Conservation (phyloP, 2,113 vertebrate genomes). For the Propithecus coquereli region DNA sequence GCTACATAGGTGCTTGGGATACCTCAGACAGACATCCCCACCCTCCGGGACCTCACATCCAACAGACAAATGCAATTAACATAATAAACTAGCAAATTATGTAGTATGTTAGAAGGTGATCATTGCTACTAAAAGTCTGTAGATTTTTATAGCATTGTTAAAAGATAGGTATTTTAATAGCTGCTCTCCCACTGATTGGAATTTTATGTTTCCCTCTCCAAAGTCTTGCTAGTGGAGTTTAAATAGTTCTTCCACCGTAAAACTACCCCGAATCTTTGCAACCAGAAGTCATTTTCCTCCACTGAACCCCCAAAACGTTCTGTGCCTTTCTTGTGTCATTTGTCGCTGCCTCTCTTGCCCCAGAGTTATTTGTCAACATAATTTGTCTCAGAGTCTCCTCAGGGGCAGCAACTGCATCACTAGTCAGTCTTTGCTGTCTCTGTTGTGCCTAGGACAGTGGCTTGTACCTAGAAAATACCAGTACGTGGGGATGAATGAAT, state of each 20-base stretch:
- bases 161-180: background rate
- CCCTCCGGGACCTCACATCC: background rate
- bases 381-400: background rate
- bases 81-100: background rate
- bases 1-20: background rate
- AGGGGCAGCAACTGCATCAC: background rate
- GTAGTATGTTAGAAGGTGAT: background rate
- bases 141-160: background rate
- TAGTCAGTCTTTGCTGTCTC: background rate
- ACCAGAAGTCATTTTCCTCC: background rate
- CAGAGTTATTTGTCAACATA: background rate
- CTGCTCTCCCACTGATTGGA: background rate
- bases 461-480: background rate
- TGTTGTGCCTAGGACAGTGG: accelerated
- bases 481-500: background rate
- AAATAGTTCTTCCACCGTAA: background rate
- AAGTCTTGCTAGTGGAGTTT: background rate
- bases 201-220: background rate
- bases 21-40: background rate
- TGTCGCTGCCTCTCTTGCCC: background rate
- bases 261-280: background rate
- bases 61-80: background rate
- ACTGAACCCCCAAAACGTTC: background rate
- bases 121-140: background rate
- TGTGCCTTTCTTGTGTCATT: background rate